phyloP scores from a whole-genome alignment of 2,113 vertebrate species.

The Bos taurus region DNA sequence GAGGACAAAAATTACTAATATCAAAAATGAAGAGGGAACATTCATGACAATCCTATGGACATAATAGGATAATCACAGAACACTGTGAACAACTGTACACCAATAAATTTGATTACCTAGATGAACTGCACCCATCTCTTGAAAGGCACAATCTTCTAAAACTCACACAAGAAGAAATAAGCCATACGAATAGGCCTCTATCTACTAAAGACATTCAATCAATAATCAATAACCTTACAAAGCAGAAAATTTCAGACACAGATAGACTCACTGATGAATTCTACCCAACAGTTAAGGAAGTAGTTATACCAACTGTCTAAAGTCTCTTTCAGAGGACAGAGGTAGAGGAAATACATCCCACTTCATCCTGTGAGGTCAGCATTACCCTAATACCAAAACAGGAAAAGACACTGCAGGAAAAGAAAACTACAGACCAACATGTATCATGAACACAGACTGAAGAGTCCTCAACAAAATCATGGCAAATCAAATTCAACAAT shows the following conservation, averaged over 20 bases:
- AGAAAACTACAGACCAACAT: not conserved
- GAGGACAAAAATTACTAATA: not conserved
- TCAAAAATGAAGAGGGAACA: not conserved
- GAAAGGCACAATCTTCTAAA: not conserved
- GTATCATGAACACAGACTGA: not conserved
- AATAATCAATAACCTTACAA: not conserved
- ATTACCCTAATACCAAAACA: not conserved
- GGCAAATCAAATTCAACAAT: not conserved
- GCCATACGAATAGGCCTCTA: not conserved
- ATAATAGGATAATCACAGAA: not conserved
- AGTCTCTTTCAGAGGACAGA: not conserved
- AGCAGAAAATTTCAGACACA: not conserved
- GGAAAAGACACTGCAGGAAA: not conserved
- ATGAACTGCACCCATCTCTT: not conserved
- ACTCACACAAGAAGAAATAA: not conserved
- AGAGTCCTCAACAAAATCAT: not conserved
- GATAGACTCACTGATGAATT: not conserved
- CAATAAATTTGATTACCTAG: not conserved
- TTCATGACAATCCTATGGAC: not conserved
- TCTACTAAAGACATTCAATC: not conserved
- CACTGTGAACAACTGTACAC: not conserved
- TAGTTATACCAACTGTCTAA: not conserved
- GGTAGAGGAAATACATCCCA: not conserved
- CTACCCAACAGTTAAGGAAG: not conserved
- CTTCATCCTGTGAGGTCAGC: not conserved